phyloP scores from a whole-genome alignment of 2,113 vertebrate species.

The Elephas maximus region DNA sequence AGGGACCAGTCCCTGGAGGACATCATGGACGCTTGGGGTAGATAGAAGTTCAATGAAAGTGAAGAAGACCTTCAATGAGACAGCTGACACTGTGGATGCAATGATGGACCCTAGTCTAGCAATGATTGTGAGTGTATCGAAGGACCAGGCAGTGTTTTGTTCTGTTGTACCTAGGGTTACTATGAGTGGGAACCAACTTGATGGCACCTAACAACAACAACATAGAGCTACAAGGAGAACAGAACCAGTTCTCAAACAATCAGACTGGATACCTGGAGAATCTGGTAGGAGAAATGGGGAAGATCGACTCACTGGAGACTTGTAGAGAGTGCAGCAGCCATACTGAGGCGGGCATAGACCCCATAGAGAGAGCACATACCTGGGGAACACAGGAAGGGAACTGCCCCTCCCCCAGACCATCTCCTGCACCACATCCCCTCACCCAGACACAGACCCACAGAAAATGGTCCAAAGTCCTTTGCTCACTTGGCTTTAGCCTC shows the following conservation, averaged over 20 bases:
- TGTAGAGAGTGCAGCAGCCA: not conserved
- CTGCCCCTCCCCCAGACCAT: not conserved
- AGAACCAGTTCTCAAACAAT: not conserved
- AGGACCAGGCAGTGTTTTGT: too few relatives aligned
- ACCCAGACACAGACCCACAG: not conserved
- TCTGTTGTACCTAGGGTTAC: too few relatives aligned
- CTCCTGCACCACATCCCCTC: not conserved
- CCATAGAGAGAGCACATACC: not conserved
- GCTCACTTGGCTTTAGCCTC: not conserved
- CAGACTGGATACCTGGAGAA: not conserved
- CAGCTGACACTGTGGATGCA: too few relatives aligned
- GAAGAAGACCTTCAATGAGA: too few relatives aligned
- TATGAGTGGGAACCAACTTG: too few relatives aligned
- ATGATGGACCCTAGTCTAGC: too few relatives aligned
- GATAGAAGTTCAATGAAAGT: too few relatives aligned
- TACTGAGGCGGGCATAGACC: not conserved
- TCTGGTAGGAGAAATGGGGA: not conserved
- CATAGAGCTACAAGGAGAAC: not conserved
- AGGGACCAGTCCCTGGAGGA: not conserved
- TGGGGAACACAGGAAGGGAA: not conserved
- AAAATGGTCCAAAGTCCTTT: fast-evolving
- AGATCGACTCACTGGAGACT: not conserved
- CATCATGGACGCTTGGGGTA: too few relatives aligned
- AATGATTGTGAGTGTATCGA: too few relatives aligned
- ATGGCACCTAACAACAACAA: too few relatives aligned